Evolutionary conservation across 2,113 vertebrate species (phyloP).

Genomic region (Anser cygnoides): DNA sequence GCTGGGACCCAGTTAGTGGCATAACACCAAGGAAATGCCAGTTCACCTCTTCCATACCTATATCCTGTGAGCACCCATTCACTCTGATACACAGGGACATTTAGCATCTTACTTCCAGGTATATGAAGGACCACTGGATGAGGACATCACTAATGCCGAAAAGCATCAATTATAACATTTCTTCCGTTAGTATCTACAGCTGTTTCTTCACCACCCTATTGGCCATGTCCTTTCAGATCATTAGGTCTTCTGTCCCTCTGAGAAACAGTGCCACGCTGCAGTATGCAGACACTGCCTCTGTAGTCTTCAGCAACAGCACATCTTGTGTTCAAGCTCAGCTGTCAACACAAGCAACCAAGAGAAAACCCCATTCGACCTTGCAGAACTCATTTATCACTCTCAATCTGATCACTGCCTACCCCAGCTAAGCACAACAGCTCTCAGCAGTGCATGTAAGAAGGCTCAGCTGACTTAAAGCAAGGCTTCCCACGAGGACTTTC

Average conservation of each 20-base stretch:
- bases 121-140: background rate
- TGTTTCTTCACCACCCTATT: background rate
- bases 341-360: background rate
- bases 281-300: rapidly evolving
- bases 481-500: background rate
- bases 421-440: background rate
- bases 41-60: background rate
- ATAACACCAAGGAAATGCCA: background rate
- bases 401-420: background rate
- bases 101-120: background rate
- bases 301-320: background rate
- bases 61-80: too few relatives aligned
- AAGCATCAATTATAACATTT: background rate
- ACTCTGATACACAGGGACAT: background rate
- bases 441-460: background rate
- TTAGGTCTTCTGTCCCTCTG: background rate
- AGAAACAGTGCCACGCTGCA: background rate
- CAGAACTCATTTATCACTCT: background rate
- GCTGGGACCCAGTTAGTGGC: background rate
- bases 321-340: background rate
- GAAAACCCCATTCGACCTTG: background rate
- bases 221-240: background rate
- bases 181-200: background rate
- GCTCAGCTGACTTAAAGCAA: background rate
- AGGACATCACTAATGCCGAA: background rate